Conservation (phyloP, 2,888 invertebrate genomes). For the Nemapogon koenigi region DNA sequence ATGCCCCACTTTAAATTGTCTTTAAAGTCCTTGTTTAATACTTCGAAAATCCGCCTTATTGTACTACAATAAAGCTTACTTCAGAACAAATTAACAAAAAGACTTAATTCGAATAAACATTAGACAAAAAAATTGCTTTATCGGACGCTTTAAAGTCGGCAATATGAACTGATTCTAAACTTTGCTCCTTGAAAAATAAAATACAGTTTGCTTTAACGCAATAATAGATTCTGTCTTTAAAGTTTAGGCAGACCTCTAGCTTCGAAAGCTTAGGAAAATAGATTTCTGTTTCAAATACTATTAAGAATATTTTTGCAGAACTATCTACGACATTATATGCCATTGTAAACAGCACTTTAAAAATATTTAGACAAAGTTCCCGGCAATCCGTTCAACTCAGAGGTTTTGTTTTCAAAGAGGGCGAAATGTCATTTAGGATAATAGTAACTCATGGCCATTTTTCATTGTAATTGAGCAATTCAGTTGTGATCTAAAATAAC, state of each 20-base stretch:
- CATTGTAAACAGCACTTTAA: slow-evolving; percentile 36
- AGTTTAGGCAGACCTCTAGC: slow-evolving; percentile 7
- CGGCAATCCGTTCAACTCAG: slow-evolving; percentile 53
- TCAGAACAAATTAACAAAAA: background rate
- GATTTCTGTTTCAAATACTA: background rate
- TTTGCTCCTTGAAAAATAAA: slow-evolving; percentile 19
- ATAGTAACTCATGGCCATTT: slow-evolving; percentile 51
- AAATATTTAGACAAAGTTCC: slow-evolving; percentile 55
- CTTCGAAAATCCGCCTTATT: background rate
- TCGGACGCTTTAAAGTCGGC: slow-evolving; percentile 39
- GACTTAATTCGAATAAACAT: slow-evolving; percentile 14
- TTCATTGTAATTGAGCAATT: slow-evolving; percentile 25
- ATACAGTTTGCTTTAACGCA: slow-evolving; percentile 26
- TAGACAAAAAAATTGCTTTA: slow-evolving; percentile 31
- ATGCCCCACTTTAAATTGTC: slow-evolving; percentile 25
- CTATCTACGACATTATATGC: slow-evolving; percentile 18
- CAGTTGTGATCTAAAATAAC: slow-evolving; percentile 24
- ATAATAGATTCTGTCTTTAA: slow-evolving; percentile 26
- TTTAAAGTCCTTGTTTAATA: background rate
- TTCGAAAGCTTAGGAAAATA: slow-evolving; percentile 18
- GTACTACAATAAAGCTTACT: background rate
- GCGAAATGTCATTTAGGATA: slow-evolving; percentile 55
- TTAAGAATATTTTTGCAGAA: slow-evolving; percentile 19
- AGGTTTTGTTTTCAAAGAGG: slow-evolving; percentile 52
- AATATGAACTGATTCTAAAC: slow-evolving; percentile 20